Evolutionary conservation across 2,113 vertebrate species (phyloP).

Genomic region (Suncus etruscus): DNA sequence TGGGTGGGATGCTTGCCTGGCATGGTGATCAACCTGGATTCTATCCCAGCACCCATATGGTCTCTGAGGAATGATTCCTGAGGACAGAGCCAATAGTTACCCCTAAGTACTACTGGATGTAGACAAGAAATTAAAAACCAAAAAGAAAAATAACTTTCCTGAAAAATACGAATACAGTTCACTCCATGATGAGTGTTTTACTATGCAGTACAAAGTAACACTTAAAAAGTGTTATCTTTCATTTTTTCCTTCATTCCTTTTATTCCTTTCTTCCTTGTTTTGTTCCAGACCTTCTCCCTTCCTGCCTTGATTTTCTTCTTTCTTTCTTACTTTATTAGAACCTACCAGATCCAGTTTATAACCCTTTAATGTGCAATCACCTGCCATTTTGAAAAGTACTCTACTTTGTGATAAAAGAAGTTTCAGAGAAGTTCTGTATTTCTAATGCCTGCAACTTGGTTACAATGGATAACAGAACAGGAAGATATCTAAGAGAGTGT

Average conservation of each 20-base stretch:
- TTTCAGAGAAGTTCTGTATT: neutral
- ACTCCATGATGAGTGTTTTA: too few relatives aligned
- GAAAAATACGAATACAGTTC: too few relatives aligned
- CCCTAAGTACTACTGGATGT: too few relatives aligned
- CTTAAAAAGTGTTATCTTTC: neutral
- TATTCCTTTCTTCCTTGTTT: too few relatives aligned
- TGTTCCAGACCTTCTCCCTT: too few relatives aligned
- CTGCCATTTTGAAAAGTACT: conserved; percentile 7
- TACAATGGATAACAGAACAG: neutral
- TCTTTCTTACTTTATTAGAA: neutral
- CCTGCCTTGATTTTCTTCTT: neutral
- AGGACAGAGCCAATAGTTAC: too few relatives aligned
- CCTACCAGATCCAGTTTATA: conserved; percentile 25
- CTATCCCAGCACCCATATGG: too few relatives aligned
- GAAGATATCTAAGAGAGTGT: neutral
- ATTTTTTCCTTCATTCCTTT: neutral
- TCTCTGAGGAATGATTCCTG: too few relatives aligned
- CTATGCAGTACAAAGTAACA: neutral
- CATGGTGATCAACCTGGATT: too few relatives aligned
- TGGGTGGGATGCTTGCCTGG: too few relatives aligned
- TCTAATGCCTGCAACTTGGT: neutral
- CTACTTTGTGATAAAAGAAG: conserved; percentile 1
- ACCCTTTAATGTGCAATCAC: neutral
- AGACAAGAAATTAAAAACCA: too few relatives aligned
- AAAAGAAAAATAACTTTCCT: too few relatives aligned